Base-by-base conservation (phyloP, 2,113 vertebrate genomes). In the Serilophus lunatus region DNA sequence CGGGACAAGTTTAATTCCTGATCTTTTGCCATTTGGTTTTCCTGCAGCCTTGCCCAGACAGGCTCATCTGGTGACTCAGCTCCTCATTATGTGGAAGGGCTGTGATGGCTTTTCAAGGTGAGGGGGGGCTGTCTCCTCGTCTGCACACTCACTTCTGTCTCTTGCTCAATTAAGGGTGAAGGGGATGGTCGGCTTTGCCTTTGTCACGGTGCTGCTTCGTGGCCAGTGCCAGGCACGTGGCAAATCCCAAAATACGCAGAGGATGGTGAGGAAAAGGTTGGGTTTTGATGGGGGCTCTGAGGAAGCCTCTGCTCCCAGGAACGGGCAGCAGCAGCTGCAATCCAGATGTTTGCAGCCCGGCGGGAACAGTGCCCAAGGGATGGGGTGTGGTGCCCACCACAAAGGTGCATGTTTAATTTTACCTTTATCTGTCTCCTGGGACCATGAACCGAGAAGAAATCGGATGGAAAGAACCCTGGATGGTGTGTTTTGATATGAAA, bases 241-340 rank as follows among this genome's bases (percentile, higher is more conserved):
- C n/a, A 5, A 49, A 59, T 35, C 74, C 59, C 74, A 4, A 6
- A 25, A 15, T 2, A 20, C 12, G 0, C 0, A 0, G n/a, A 9
- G 42, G 23, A 2, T 7, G 19, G 1, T 4, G 61, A 60, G 15
- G 59, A 19, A 4, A 6, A 0, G 2, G 0, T 25, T 38, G 76
- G 49, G 8, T 2, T 42, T 29, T 22, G 61, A 25, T 2, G 3
- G 8, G 79, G 83, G 9, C 53, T 23, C n/a, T 50, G 81, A n/a
- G 45, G 16, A 17, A 6, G 13, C 23, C 4, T 57, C 45, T 51
- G 54, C 10, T 47, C 26, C 36, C 72, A 10, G 22, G 18, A 35
- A 3, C 10, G 12, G 64, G 16, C 23, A n/a, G n/a, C n/a, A n/a
- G n/a, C n/a, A n/a, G n/a, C n/a, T n/a, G n/a, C n/a, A 7, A 3